Conservation (phyloP, 2,113 vertebrate species). For the Excalfactoria chinensis region DNA sequence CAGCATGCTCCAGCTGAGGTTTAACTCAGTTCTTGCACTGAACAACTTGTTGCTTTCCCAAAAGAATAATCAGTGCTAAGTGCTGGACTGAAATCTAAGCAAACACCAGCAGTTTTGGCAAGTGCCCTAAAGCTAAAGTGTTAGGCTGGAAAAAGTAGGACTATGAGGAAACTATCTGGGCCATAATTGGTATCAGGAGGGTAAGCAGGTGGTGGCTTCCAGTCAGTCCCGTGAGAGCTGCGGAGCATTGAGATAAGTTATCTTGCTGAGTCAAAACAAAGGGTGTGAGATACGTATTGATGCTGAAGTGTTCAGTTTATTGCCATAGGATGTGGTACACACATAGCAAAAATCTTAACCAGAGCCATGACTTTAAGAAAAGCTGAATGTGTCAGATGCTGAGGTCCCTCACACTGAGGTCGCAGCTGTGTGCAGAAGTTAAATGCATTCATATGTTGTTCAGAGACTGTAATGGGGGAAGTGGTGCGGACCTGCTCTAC, state of each 20-base stretch:
- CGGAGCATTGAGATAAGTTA: not conserved
- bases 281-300: not conserved
- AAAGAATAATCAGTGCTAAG: not conserved
- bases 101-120: not conserved
- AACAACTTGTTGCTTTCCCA: not conserved
- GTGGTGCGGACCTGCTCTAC: not conserved
- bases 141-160: not conserved
- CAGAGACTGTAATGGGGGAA: rapidly evolving
- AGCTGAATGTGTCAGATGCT: rapidly evolving
- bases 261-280: not conserved
- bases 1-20: not conserved
- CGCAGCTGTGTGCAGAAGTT: not conserved
- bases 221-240: not conserved
- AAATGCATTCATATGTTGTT: rapidly evolving
- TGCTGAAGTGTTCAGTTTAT: not conserved
- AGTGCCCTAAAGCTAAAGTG: not conserved
- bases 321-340: not conserved
- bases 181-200: not conserved
- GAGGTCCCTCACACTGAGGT: not conserved
- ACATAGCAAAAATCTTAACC: rapidly evolving
- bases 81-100: not conserved
- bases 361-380: not conserved
- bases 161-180: not conserved
- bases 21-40: not conserved
- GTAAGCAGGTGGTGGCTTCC: not conserved